These are phyloP conservation scores for Bufo bufo DNA, from an alignment of 2,113 vertebrate genomes.

Conservation along the genomic window DNA sequence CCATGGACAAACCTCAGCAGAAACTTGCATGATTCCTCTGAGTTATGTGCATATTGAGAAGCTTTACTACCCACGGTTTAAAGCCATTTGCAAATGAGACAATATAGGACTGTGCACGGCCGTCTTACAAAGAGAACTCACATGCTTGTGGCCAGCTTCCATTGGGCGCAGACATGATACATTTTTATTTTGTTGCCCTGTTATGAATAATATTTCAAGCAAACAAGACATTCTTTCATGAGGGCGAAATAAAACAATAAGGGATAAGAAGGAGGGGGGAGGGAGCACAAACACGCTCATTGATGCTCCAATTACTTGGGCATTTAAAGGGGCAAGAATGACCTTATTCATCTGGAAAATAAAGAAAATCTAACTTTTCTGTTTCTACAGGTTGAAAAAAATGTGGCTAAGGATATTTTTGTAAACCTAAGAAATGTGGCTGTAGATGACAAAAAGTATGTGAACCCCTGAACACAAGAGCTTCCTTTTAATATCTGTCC, in stretches of 20 bases:
- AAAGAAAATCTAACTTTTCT: background rate
- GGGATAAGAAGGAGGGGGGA: background rate
- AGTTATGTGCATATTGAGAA: constrained; percentile 36
- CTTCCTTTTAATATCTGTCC: background rate
- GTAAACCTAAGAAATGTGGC: background rate
- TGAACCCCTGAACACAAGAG: background rate
- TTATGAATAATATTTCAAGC: constrained; percentile 66
- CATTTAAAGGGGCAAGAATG: background rate
- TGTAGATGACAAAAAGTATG: background rate
- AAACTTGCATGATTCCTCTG: background rate
- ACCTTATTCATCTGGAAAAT: background rate
- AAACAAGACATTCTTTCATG: constrained; percentile 59
- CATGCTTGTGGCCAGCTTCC: background rate
- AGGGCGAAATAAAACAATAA: constrained; percentile 53
- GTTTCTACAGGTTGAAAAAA: background rate
- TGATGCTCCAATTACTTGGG: constrained; percentile 25
- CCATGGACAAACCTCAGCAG: constrained; percentile 4
- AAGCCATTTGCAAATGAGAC: constrained; percentile 55
- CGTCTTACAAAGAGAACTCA: constrained; percentile 40
- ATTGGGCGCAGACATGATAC: constrained; percentile 50
- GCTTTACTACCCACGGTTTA: constrained; percentile 58
- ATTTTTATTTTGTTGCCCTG: constrained; percentile 67
- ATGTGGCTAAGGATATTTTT: background rate
- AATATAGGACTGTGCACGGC: constrained; percentile 64
- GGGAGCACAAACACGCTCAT: constrained; percentile 24